Percentiles rank a stretch among this genome's conserved stretches.
Evolutionary conservation across 2,113 vertebrate species (phyloP).

Genomic region (Bungarus multicinctus): DNA sequence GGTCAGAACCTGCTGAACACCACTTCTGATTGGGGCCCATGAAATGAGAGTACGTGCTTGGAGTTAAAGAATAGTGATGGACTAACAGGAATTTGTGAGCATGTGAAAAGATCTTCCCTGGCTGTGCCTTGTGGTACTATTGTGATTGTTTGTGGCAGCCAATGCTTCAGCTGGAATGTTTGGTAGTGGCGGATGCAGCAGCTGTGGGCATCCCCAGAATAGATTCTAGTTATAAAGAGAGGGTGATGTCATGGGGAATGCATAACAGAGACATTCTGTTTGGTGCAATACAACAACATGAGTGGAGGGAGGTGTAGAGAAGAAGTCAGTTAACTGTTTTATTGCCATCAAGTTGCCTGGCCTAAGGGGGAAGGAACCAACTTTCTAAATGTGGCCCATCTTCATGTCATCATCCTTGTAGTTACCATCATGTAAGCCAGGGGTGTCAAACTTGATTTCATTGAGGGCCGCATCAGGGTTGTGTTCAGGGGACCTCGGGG

Average conservation of each 20-base stretch:
- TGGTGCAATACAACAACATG: background rate
- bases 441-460: too few relatives aligned
- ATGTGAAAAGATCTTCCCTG: background rate
- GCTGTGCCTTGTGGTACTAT: background rate
- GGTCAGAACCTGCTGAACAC: too few relatives aligned
- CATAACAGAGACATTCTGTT: background rate
- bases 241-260: slow-evolving; percentile 11
- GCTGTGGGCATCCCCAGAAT: slow-evolving; percentile 17
- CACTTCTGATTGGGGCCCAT: background rate
- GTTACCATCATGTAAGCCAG: background rate
- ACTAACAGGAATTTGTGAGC: too few relatives aligned
- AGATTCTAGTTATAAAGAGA: slow-evolving; percentile 6
- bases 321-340: background rate
- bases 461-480: too few relatives aligned
- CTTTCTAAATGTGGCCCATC: background rate
- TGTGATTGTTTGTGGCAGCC: too few relatives aligned
- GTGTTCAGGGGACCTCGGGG: too few relatives aligned
- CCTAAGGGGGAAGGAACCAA: background rate
- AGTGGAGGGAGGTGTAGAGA: background rate
- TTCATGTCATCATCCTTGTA: background rate
- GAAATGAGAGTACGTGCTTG: background rate
- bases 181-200: background rate
- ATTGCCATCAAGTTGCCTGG: background rate
- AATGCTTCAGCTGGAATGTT: background rate
- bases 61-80: too few relatives aligned